Evolutionary conservation across 2,888 invertebrate genomes (phyloP).

Genomic region (Cantharis nigra): DNA sequence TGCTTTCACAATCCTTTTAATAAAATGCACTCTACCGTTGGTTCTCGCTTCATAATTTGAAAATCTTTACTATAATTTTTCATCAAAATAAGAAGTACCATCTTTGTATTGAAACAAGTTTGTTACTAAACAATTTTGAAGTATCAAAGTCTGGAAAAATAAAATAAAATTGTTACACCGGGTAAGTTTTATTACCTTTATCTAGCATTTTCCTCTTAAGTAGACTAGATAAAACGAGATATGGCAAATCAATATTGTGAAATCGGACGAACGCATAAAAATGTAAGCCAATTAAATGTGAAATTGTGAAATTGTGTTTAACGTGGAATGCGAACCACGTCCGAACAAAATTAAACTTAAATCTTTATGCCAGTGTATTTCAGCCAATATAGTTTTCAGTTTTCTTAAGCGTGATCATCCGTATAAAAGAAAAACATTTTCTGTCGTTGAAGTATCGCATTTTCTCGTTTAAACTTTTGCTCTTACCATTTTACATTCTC

Average conservation of each 20-base stretch:
- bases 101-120: neutral
- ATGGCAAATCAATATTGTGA: neutral
- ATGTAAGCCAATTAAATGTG: too few species aligned
- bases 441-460: neutral
- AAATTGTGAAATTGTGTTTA: neutral
- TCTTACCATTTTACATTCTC: slow-evolving; percentile 5
- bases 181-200: neutral
- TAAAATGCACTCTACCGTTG: neutral
- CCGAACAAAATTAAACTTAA: neutral
- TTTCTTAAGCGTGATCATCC: neutral
- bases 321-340: neutral
- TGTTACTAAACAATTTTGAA: neutral
- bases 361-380: neutral
- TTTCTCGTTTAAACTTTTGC: neutral
- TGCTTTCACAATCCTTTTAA: neutral
- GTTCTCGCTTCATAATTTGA: neutral
- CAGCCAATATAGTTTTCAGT: neutral
- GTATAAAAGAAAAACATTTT: neutral
- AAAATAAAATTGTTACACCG: neutral
- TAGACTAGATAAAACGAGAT: neutral
- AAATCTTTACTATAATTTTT: neutral
- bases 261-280: neutral
- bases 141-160: neutral
- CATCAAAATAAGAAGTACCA: neutral
- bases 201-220: neutral